Evolutionary conservation across 2,888 invertebrate species (phyloP).

Genomic region (Drosophila helvetica): DNA sequence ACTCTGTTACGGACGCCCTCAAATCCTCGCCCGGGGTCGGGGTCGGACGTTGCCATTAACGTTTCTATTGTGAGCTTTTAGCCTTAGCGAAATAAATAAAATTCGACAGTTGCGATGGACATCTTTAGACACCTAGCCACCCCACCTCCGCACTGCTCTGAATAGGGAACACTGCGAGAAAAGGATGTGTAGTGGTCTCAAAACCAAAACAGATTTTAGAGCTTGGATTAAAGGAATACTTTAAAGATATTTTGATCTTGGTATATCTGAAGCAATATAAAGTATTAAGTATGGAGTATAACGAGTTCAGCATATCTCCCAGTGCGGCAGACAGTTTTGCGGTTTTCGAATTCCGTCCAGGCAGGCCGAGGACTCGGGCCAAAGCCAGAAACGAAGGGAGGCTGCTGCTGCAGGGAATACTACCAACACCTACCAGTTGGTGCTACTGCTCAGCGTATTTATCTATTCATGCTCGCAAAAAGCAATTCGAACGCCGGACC

Average conservation of each 20-base stretch:
- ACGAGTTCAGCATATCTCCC: conserved; percentile 7
- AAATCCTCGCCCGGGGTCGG: conserved; percentile 31
- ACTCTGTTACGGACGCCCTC: conserved; percentile 71
- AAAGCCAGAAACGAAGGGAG: conserved; percentile 18
- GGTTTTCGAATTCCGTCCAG: conserved; percentile 68
- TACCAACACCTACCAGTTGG: conserved; percentile 41
- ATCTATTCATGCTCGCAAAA: conserved; percentile 77
- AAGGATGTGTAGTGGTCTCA: no score
- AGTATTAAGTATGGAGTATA: background rate
- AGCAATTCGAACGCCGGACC: conserved; percentile 56
- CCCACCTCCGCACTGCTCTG: conserved; percentile 19
- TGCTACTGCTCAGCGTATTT: conserved; percentile 65
- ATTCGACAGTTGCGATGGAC: conserved; percentile 70
- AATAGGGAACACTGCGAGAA: conserved; percentile 40
- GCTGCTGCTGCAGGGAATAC: conserved; percentile 11
- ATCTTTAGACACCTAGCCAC: conserved; percentile 34
- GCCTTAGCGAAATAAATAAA: conserved; percentile 78
- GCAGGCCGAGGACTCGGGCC: conserved; percentile 26
- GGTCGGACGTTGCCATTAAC: conserved; percentile 69
- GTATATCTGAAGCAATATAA: background rate
- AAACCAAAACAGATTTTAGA: conserved; percentile 22
- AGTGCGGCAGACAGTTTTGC: conserved; percentile 62
- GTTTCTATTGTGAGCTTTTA: conserved; percentile 79
- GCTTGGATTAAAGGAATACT: no score
- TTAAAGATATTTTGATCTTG: no score